A percentile compares a stretch with the other conserved stretches of the same genome.
These are phyloP conservation scores for Caenorhabditis latens DNA, from an alignment of 1,140 invertebrate species.

Conservation along the genomic window DNA sequence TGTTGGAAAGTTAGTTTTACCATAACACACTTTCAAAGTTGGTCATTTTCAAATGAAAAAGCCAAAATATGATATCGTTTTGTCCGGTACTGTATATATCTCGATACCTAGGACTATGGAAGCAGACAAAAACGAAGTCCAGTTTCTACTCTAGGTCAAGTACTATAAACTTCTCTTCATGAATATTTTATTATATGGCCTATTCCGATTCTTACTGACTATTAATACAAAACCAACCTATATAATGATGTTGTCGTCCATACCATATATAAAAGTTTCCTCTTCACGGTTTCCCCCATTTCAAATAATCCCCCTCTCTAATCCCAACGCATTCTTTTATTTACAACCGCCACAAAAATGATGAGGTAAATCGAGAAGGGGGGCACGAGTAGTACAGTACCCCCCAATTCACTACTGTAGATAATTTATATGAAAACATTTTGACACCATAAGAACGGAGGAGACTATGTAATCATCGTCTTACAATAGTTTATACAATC, in stretches of 20 bases:
- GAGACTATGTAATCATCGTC: neutral
- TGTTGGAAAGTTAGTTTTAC: no score
- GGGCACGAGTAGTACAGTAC: neutral
- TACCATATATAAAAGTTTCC: neutral
- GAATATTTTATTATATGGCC: no score
- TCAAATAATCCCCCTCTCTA: conserved; percentile 26
- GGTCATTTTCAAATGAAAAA: no score
- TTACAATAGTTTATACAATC: neutral
- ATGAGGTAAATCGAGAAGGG: neutral
- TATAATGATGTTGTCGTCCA: neutral
- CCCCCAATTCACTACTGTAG: neutral
- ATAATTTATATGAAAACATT: neutral
- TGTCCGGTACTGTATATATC: no score
- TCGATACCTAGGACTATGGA: no score
- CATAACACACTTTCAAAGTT: no score
- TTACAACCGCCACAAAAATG: neutral
- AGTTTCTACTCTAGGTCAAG: neutral
- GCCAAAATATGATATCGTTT: no score
- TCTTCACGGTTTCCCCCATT: neutral
- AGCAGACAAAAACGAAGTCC: no score
- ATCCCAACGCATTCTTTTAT: neutral
- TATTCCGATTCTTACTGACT: no score
- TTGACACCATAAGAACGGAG: neutral
- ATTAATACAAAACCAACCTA: neutral
- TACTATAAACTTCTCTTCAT: no score